Percentiles rank a stretch among this genome's conserved stretches.
These are phyloP conservation scores for Eublepharis macularius DNA, from an alignment of 2,113 vertebrate genomes.

Conservation along the genomic window DNA sequence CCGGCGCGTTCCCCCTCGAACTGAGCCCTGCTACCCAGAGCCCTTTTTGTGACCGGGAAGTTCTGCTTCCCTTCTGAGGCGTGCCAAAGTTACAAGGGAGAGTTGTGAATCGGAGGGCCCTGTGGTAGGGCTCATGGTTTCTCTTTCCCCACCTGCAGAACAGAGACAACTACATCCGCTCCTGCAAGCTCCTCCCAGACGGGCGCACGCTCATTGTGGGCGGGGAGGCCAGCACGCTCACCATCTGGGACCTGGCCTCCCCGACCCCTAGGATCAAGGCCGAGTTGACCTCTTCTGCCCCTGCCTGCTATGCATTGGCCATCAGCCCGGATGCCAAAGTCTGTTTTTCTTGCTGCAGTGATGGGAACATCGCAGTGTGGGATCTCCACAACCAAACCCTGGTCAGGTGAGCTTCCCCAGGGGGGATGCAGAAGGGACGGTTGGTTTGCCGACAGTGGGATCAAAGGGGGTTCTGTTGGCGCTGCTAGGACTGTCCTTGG, in stretches of 20 bases:
- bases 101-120: too few species aligned
- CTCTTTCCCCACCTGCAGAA: conserved; percentile 75
- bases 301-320: conserved; percentile 94
- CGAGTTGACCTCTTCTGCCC: conserved; percentile 93
- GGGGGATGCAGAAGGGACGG: background rate
- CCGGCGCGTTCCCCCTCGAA: too few species aligned
- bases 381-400: conserved; percentile 98
- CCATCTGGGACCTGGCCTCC: conserved; percentile 97
- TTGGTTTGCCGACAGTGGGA: background rate
- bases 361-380: conserved; percentile 97
- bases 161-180: conserved; percentile 97
- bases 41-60: too few species aligned
- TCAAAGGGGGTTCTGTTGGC: background rate
- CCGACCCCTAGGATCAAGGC: conserved; percentile 96
- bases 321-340: conserved; percentile 98
- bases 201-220: conserved; percentile 96
- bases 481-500: too few species aligned
- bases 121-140: rapidly evolving
- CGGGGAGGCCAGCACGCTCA: conserved; percentile 92
- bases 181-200: conserved; percentile 95
- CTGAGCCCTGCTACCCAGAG: background rate
- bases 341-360: conserved; percentile 97
- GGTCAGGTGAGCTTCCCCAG: conserved; percentile 78
- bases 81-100: too few species aligned
- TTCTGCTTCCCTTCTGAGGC: background rate